A percentile compares a stretch with the other conserved stretches of the same genome.
phyloP scores from a whole-genome alignment of 2,113 vertebrate genomes.

The Rhinolophus ferrumequinum region DNA sequence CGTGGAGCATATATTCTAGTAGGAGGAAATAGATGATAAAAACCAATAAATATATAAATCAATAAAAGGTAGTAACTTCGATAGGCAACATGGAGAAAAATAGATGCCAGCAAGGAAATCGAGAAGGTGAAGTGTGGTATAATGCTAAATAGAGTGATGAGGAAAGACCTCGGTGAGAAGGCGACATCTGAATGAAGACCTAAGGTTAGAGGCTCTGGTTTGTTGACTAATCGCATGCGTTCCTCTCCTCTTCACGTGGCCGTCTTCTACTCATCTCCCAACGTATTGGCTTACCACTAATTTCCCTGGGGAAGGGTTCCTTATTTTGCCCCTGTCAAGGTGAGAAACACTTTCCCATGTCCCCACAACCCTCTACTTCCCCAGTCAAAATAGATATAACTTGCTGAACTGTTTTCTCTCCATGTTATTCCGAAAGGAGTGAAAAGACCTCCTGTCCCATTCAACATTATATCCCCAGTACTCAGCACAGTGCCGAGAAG shows the following conservation, averaged over 20 bases:
- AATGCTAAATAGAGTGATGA: background rate
- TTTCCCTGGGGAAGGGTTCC: background rate
- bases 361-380: background rate
- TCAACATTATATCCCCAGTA: background rate
- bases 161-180: background rate
- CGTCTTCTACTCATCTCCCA: background rate
- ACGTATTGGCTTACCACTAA: background rate
- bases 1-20: background rate
- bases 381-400: background rate
- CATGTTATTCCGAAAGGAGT: background rate
- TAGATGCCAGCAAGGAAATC: background rate
- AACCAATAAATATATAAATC: background rate
- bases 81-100: background rate
- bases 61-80: background rate
- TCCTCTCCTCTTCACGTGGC: background rate
- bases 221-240: no score
- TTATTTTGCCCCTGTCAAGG: background rate
- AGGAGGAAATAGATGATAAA: background rate
- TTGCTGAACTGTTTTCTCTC: background rate
- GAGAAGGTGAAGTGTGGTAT: background rate
- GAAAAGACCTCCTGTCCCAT: background rate
- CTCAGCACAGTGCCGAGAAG: rapidly evolving
- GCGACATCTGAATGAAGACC: background rate
- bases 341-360: background rate
- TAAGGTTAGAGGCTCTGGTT: no score